Percentiles rank a stretch among this genome's conserved stretches.
Conservation (phyloP, 2,888 invertebrate genomes). For the Vanessa cardui region DNA sequence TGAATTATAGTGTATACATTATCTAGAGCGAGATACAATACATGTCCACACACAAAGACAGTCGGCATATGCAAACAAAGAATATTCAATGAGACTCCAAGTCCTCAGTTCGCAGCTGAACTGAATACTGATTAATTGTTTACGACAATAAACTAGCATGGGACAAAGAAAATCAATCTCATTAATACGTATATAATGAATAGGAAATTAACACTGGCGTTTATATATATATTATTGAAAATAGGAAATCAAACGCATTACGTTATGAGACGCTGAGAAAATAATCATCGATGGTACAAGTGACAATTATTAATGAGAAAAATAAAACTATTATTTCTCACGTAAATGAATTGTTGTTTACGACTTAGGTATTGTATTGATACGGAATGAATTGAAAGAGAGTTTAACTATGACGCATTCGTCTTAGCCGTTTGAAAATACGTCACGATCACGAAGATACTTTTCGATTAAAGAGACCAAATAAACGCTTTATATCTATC, state of each 20-base stretch:
- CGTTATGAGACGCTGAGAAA: conserved; percentile 1
- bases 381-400: background rate
- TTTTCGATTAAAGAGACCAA: too few relatives aligned
- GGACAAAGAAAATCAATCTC: conserved; percentile 65
- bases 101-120: conserved; percentile 50
- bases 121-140: conserved; percentile 75
- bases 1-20: conserved; percentile 50
- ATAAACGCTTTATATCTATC: too few relatives aligned
- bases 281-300: background rate
- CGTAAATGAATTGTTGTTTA: background rate
- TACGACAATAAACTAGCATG: conserved; percentile 57
- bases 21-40: conserved; percentile 58
- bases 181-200: conserved; percentile 51
- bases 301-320: background rate
- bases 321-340: background rate
- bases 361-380: background rate
- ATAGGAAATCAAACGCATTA: conserved; percentile 28
- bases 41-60: conserved; percentile 62
- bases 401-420: background rate
- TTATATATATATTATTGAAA: conserved; percentile 21
- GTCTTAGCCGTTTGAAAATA: background rate
- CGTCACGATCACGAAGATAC: too few relatives aligned
- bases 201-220: conserved; percentile 47
- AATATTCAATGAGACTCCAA: conserved; percentile 64
- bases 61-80: conserved; percentile 61